Conservation (phyloP, 2,888 invertebrate species). For the Antheraea yamamai region DNA sequence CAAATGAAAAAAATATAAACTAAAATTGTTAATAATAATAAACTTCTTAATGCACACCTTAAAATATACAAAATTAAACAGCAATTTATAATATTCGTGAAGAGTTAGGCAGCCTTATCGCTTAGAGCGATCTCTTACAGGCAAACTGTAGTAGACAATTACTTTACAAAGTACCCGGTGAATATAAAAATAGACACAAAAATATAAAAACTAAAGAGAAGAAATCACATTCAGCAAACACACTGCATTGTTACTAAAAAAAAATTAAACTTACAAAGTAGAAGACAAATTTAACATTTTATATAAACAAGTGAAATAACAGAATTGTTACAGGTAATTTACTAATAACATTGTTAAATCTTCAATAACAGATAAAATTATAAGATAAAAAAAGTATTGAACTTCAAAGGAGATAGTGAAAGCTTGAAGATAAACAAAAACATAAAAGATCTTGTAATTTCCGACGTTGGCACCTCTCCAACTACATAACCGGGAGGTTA, state of each 20-base stretch:
- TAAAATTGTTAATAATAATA: too few relatives aligned
- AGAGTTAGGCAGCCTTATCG: too few relatives aligned
- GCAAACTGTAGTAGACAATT: too few relatives aligned
- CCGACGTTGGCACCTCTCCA: slow-evolving; percentile 11
- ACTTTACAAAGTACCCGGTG: too few relatives aligned
- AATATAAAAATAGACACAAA: too few relatives aligned
- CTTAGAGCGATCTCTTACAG: too few relatives aligned
- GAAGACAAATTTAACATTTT: not conserved
- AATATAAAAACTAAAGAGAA: too few relatives aligned
- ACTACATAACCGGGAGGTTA: slow-evolving; percentile 28
- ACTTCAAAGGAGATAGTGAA: not conserved
- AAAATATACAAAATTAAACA: too few relatives aligned
- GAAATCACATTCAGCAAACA: too few relatives aligned
- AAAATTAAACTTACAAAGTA: not conserved
- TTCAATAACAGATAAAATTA: not conserved
- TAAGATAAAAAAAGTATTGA: not conserved
- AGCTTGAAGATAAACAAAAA: slow-evolving; percentile 8
- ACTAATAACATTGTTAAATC: not conserved
- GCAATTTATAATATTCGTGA: too few relatives aligned
- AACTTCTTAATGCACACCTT: too few relatives aligned
- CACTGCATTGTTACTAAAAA: not conserved
- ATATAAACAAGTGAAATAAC: not conserved
- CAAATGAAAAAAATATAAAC: too few relatives aligned
- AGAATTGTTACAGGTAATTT: not conserved
- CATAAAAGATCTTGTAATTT: slow-evolving; percentile 14